Evolutionary conservation across 1,140 invertebrate species (phyloP).

Genomic region (Anthonomus grandis): DNA sequence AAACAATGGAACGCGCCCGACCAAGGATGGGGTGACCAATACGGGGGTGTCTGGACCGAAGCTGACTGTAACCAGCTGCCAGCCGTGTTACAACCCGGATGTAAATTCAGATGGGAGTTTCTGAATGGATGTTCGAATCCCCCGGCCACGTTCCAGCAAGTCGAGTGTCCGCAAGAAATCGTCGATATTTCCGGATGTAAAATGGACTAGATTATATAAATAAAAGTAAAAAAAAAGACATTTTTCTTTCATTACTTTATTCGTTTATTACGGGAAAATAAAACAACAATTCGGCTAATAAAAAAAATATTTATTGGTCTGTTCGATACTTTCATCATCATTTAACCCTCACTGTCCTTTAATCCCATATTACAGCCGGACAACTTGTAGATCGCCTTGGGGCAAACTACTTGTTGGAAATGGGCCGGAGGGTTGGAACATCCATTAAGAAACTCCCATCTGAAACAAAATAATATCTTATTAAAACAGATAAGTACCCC

Average conservation of each 20-base stretch:
- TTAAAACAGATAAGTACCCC: too few species aligned
- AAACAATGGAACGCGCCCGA: conserved; percentile 25
- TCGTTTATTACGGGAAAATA: too few species aligned
- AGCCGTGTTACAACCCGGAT: conserved; percentile 14
- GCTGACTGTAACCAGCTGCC: conserved; percentile 19
- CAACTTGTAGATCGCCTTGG: conserved; percentile 8
- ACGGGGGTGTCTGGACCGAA: conserved; percentile 22
- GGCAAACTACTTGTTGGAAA: conserved; percentile 18
- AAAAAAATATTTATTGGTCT: too few species aligned
- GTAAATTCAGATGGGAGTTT: conserved; percentile 20
- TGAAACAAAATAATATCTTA: too few species aligned
- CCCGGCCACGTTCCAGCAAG: conserved; percentile 11
- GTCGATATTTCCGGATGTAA: conserved; percentile 15
- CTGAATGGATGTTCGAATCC: conserved; percentile 22
- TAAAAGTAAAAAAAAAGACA: too few species aligned
- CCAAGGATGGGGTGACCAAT: conserved; percentile 23
- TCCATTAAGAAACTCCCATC: conserved; percentile 16
- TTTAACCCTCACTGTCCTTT: too few species aligned
- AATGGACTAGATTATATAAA: conserved; percentile 17
- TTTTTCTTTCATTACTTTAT: too few species aligned
- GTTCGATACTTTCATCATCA: too few species aligned
- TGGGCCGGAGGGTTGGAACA: conserved; percentile 13
- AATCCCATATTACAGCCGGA: conserved; percentile 18
- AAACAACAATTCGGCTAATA: too few species aligned
- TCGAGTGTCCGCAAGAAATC: conserved; percentile 18